Evolutionary conservation across 2,888 invertebrate species (phyloP).

Genomic region (Octonoba sinensis): DNA sequence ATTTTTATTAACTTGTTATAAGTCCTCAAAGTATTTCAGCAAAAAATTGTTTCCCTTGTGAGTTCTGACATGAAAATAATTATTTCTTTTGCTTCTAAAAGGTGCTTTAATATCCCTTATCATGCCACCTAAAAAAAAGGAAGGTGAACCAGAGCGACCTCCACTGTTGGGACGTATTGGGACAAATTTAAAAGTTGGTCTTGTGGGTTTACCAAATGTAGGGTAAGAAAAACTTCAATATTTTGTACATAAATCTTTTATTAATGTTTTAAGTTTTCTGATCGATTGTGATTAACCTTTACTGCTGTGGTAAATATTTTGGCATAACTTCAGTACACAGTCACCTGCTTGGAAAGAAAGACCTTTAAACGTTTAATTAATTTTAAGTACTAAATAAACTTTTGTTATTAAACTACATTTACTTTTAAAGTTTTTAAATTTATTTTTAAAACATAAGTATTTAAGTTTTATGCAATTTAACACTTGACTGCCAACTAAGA

Average conservation of each 20-base stretch:
- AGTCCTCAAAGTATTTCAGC: background rate
- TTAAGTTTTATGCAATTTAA: no score
- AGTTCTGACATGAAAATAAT: background rate
- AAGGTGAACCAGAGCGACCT: constrained; percentile 78
- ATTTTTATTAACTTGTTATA: no score
- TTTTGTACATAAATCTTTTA: background rate
- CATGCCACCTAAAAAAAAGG: constrained; percentile 82
- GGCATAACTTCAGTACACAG: no score
- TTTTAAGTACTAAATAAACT: no score
- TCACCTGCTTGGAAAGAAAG: no score
- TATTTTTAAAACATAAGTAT: no score
- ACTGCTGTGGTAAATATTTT: no score
- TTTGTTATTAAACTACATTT: no score
- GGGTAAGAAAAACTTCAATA: constrained; percentile 74
- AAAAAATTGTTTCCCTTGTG: background rate
- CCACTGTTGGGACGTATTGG: constrained; percentile 92
- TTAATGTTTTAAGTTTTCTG: background rate
- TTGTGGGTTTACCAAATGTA: constrained; percentile 92
- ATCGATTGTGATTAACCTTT: background rate
- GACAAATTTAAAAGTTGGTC: constrained; percentile 95
- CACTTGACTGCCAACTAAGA: no score
- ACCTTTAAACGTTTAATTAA: no score
- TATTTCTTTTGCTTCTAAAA: background rate
- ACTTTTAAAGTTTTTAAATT: no score
- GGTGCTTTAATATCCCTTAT: background rate